Percentiles rank a stretch among this genome's conserved stretches.
Conservation (phyloP, 2,888 invertebrate species). For the Amphipoea oculea region DNA sequence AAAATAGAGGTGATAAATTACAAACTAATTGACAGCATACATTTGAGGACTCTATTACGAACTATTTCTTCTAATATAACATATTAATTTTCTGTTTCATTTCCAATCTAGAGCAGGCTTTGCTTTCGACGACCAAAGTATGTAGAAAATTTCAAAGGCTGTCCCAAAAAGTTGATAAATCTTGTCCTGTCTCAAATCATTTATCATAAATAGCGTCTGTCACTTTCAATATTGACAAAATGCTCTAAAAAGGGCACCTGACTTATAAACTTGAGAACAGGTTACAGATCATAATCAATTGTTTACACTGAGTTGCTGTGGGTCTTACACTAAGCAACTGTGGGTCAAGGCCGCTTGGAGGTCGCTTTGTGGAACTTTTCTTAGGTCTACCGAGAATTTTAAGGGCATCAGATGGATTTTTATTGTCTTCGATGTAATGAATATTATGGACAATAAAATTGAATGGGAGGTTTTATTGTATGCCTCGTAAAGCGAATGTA, state of each 20-base stretch:
- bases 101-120: background rate
- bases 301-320: constrained; percentile 66
- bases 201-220: constrained; percentile 42
- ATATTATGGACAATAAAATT: constrained; percentile 13
- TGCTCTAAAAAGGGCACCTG: constrained; percentile 64
- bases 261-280: constrained; percentile 62
- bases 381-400: constrained; percentile 58
- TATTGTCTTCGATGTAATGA: constrained; percentile 38
- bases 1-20: constrained; percentile 42
- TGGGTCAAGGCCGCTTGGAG: constrained; percentile 65
- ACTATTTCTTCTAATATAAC: background rate
- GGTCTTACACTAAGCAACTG: constrained; percentile 65
- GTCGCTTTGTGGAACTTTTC: constrained; percentile 62
- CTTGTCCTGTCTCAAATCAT: constrained; percentile 22
- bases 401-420: constrained; percentile 57
- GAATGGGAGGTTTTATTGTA: constrained; percentile 12
- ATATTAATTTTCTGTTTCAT: background rate
- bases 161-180: constrained; percentile 12
- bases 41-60: background rate
- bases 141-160: constrained; percentile 1
- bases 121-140: background rate
- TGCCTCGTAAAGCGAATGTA: constrained; percentile 12
- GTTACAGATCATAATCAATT: constrained; percentile 71
- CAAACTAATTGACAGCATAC: constrained; percentile 24
- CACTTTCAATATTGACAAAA: constrained; percentile 55